Percentiles rank a stretch among this genome's conserved stretches.
phyloP scores from a whole-genome alignment of 1,140 invertebrate genomes.

The Apolygus lucorum region DNA sequence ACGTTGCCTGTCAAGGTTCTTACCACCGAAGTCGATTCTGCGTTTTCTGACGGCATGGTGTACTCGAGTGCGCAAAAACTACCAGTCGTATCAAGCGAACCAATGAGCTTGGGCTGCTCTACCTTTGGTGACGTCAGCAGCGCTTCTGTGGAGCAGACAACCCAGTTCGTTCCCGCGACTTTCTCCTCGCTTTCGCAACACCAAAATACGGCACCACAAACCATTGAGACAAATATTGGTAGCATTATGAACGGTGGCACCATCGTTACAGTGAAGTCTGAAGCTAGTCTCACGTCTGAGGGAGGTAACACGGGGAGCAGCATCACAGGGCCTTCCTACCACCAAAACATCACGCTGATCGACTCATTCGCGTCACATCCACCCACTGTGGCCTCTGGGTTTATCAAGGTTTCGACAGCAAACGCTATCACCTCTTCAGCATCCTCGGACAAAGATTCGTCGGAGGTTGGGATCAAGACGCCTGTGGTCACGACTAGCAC shows the following conservation, averaged over 20 bases:
- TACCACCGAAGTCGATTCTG: background rate
- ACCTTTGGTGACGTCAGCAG: background rate
- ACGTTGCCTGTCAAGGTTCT: background rate
- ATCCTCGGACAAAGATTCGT: background rate
- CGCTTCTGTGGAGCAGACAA: background rate
- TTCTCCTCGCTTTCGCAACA: background rate
- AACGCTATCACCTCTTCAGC: background rate
- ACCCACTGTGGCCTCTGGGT: background rate
- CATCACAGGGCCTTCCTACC: background rate
- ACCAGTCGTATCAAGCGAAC: background rate
- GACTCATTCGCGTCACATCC: background rate
- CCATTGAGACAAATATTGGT: background rate
- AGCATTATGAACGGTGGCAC: background rate
- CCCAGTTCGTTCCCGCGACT: background rate
- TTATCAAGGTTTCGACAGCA: background rate
- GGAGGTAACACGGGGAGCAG: background rate
- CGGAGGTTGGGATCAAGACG: background rate
- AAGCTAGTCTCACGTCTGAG: background rate
- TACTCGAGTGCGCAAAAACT: background rate
- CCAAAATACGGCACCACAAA: background rate
- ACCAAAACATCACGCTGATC: background rate
- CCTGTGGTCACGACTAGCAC: background rate
- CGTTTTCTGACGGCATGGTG: background rate
- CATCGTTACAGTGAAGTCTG: background rate
- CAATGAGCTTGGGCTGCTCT: background rate